A percentile compares a stretch with the other conserved stretches of the same genome.
Evolutionary conservation across 2,888 invertebrate genomes (phyloP).

Genomic region (Tetragonula carbonaria): DNA sequence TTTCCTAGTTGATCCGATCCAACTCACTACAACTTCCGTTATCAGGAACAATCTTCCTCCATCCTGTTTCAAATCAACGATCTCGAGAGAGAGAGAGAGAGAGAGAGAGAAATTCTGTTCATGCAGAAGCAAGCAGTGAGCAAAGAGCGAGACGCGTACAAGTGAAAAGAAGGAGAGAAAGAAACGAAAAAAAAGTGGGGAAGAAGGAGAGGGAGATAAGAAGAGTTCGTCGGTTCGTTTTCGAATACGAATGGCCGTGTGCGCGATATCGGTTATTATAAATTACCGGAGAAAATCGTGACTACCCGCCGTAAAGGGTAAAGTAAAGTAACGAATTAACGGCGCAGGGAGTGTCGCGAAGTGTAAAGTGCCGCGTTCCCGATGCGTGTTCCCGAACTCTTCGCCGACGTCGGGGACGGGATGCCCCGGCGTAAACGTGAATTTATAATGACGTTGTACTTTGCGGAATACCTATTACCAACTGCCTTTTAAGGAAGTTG

Average conservation of each 20-base stretch:
- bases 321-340: constrained; percentile 76
- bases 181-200: neutral
- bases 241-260: constrained; percentile 72
- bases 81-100: neutral
- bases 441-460: constrained; percentile 72
- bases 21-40: accelerated
- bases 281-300: constrained; percentile 71
- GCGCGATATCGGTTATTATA: constrained; percentile 75
- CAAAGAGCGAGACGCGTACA: too few relatives aligned
- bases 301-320: constrained; percentile 71
- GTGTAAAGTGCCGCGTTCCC: constrained; percentile 72
- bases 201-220: constrained; percentile 40
- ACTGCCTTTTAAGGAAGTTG: constrained; percentile 69
- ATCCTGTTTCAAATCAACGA: neutral
- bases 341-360: constrained; percentile 72
- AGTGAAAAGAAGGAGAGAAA: neutral
- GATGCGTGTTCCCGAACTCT: constrained; percentile 56
- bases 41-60: neutral
- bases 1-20: too few relatives aligned
- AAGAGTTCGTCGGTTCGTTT: constrained; percentile 67
- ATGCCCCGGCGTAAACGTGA: constrained; percentile 62
- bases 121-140: neutral
- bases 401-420: constrained; percentile 37
- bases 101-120: neutral
- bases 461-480: constrained; percentile 64